Conservation (phyloP, 53 echinoderm and acorn worm species). For the Holothuria scabra region DNA sequence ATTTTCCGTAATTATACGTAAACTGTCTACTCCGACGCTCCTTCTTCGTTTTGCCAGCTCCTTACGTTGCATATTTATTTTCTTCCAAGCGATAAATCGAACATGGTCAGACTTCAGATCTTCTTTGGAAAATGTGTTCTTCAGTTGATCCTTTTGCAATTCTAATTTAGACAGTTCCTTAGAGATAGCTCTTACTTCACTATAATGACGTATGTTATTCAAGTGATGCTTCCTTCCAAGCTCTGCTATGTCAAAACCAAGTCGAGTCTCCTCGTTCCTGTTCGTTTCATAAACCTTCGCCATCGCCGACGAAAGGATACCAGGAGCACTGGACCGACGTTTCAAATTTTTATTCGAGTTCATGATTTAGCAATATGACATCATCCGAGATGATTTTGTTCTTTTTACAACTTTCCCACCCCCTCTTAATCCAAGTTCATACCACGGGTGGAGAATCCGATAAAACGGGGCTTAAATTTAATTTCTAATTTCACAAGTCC, state of each 20-base stretch:
- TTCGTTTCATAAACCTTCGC: conserved; percentile 26
- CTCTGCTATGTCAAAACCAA: conserved; percentile 8
- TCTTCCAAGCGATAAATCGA: conserved; percentile 14
- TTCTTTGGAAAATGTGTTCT: conserved; percentile 3
- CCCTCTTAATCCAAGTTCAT: too few species aligned
- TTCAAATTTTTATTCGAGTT: background rate
- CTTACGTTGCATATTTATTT: background rate
- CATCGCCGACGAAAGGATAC: conserved; percentile 16
- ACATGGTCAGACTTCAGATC: background rate
- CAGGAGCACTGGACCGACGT: conserved; percentile 33
- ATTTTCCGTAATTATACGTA: too few species aligned
- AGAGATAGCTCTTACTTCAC: conserved; percentile 7
- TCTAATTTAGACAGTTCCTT: conserved; percentile 20
- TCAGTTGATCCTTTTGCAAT: conserved; percentile 19
- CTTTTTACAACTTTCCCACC: too few species aligned
- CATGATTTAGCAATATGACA: background rate
- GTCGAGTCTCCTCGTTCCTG: conserved; percentile 15
- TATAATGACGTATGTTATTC: conserved; percentile 17
- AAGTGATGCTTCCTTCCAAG: conserved; percentile 28
- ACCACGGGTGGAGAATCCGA: too few species aligned
- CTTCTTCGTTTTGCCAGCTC: background rate
- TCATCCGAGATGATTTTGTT: too few species aligned
- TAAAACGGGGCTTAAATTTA: too few species aligned
- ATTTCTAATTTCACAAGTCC: too few species aligned
- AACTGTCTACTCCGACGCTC: too few species aligned